Evolutionary conservation across 2,888 invertebrate species (phyloP).

Genomic region (Magallana nippona): DNA sequence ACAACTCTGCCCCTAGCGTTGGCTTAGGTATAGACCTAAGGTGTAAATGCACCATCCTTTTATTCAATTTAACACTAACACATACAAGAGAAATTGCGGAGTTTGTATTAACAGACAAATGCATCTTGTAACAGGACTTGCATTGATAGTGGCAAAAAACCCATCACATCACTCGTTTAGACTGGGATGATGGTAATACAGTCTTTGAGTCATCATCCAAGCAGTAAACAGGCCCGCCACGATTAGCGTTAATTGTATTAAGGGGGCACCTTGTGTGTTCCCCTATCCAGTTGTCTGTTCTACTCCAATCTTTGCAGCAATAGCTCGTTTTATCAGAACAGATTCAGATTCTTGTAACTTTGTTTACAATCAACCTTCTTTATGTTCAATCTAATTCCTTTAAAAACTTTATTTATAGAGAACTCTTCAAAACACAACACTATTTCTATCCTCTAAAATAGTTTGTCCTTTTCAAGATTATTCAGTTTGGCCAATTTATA

Average conservation of each 20-base stretch:
- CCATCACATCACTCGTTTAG: not conserved
- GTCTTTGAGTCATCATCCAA: not conserved
- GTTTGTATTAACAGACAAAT: conserved; percentile 6
- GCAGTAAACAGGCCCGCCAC: not conserved
- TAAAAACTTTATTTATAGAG: too few relatives aligned
- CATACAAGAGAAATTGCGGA: not conserved
- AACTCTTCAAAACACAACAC: too few relatives aligned
- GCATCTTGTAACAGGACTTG: not conserved
- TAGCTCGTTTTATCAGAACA: not conserved
- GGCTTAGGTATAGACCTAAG: too few relatives aligned
- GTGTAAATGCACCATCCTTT: not conserved
- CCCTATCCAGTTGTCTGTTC: not conserved
- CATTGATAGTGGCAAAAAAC: conserved; percentile 2
- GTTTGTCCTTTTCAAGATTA: too few relatives aligned
- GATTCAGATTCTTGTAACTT: too few relatives aligned
- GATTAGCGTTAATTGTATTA: conserved; percentile 16
- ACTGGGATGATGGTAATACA: not conserved
- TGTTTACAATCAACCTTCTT: too few relatives aligned
- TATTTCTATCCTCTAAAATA: too few relatives aligned
- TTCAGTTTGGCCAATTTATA: too few relatives aligned
- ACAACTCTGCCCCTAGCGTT: too few relatives aligned
- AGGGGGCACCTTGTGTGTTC: conserved; percentile 12
- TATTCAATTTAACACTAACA: conserved; percentile 1
- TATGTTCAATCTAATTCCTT: too few relatives aligned
- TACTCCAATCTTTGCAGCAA: not conserved